Evolutionary conservation across 2,888 invertebrate genomes (phyloP), one percentile per base, ranked within the genome.

Genomic region (Microchrysa polita): DNA sequence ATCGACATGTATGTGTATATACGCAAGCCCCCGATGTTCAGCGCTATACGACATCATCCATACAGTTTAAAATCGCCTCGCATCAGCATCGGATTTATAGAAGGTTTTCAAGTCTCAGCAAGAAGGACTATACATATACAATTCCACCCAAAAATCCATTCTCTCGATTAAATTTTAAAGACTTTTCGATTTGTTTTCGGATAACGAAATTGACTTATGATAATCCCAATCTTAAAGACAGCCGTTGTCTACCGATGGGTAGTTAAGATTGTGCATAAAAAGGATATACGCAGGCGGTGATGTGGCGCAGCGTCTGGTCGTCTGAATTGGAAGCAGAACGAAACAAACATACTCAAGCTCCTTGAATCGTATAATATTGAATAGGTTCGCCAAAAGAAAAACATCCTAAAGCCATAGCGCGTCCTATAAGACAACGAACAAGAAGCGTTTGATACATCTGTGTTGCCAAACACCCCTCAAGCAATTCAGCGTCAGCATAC

Each of bases 181-280:
- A 72, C 72, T 72, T 72, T 72, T 23, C 72, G 72, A 72, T 72
- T 72, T 72, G 72, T 72, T 72, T 75, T 72, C 57, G 67, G 74
- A 72, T 74, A 75, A 67, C 72, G 23, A 67, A 75, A 75, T 75
- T 75, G 75, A 75, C 75, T 75, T 74, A 75, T 75, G 75, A 75
- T 75, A 73, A 75, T 74, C 72, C 63, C 59, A 34, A 34, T 67
- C 57, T 48, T 42, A 53, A n/a, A 53, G 73, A 52, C 67, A 61
- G 7, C 40, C 23, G 16, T 22, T 23, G 53, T 23, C 59, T 44
- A 22, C 69, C 53, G 14, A 40, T 23, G 57, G 61, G 61, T 69
- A 42, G 20, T 16, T 40, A 40, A 16, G 22, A n/a, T 63, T 40
- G 23, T 63, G n/a, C n/a, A n/a, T n/a, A 20, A 14, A 42, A 63